Evolutionary conservation across 2,113 vertebrate species (phyloP).

Genomic region (Labeo rohita): DNA sequence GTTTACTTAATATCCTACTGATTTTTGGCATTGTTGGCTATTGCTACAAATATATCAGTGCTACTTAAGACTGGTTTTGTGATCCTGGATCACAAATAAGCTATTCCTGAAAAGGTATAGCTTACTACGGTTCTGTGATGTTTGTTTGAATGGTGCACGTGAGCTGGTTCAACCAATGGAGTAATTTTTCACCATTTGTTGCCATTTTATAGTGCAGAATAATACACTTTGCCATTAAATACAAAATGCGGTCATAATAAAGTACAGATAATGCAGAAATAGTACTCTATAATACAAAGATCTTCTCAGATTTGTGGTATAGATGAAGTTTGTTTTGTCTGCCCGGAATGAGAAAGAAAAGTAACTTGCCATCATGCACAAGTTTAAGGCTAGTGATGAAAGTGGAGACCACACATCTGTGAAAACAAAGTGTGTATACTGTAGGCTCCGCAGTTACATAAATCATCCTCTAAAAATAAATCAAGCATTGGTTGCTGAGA

Average conservation of each 20-base stretch:
- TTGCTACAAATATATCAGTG: no score
- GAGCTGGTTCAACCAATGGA: background rate
- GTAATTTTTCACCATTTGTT: no score
- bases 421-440: constrained; percentile 22
- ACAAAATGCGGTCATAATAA: background rate
- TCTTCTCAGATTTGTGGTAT: background rate
- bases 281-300: background rate
- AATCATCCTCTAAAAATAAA: constrained; percentile 43
- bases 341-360: constrained; percentile 16
- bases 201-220: background rate
- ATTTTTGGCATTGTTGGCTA: no score
- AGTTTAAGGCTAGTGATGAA: background rate
- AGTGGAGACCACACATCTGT: constrained; percentile 30
- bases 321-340: background rate
- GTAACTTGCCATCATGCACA: background rate
- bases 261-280: background rate
- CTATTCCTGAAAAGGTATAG: background rate
- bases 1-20: no score
- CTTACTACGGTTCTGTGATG: background rate
- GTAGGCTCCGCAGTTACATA: constrained; percentile 5
- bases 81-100: no score
- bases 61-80: no score
- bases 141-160: background rate
- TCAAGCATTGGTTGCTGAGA: background rate
- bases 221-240: background rate